Evolutionary conservation across 2,888 invertebrate genomes (phyloP), one percentile per base, ranked within the genome.

Genomic region (Stenodera caucasica): DNA sequence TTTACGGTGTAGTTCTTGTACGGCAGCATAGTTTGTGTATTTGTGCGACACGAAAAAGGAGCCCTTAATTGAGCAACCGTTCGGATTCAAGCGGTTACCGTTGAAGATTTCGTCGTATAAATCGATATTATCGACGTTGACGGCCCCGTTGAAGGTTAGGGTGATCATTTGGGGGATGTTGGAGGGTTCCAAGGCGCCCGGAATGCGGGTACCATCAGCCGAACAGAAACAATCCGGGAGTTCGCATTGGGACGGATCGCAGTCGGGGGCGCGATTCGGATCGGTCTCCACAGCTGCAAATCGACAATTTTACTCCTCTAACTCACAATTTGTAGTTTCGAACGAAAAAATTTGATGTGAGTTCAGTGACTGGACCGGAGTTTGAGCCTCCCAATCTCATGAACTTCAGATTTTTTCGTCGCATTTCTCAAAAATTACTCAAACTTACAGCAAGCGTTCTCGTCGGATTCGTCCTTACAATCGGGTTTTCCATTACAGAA

Each of bases 211-310:
- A 67, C 94, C 94, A 76, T 94, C 94, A 79, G 94, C 94, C 9
- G 94, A 94, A 77, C 95, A 96, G 89, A 94, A 95, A 79, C 96
- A 96, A 79, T 95, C 95, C 35, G 95, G 96, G 66, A 95, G 84
- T 30, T 89, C 89, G 78, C 95, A 96, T 63, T 94, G 92, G 9
- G 88, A 81, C 0, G 91, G 88, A 78, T 95, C 94, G 78, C 95
- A 96, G 15, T 92, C 90, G 55, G 94, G 94, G 0, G 95, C 95
- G 69, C 94, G 86, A 83, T 96, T 95, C 14, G 95, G 95, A 81
- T 96, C 95, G 79, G 92, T 93, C 83, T 94, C 93, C 81, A 92
- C 92, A 81, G 94, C 94, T 94, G 82, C 11, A 82, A 82, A 32
- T 21, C 18, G n/a, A n/a, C n/a, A n/a, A n/a, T n/a, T n/a, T n/a